A percentile compares a stretch with the other conserved stretches of the same genome.
Evolutionary conservation across 64 coral and sea anemone genomes (phyloP).

Genomic region (Stichodactyla helianthus): DNA sequence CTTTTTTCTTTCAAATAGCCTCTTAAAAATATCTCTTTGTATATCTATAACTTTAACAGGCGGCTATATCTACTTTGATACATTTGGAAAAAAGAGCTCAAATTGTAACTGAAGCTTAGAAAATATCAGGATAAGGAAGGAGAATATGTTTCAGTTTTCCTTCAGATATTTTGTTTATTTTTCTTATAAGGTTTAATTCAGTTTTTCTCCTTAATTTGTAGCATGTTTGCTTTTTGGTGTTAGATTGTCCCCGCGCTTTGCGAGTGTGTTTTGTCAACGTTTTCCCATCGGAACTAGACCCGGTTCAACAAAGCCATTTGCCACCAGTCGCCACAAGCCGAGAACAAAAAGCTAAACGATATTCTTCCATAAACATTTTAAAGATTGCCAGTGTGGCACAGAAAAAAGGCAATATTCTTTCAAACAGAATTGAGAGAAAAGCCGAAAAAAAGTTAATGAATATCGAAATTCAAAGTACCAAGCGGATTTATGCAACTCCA

Average conservation of each 20-base stretch:
- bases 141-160: background rate
- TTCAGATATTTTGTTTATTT: background rate
- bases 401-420: background rate
- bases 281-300: background rate
- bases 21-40: background rate
- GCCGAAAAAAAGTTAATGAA: background rate
- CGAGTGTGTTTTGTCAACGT: background rate
- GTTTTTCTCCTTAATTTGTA: background rate
- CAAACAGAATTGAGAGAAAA: background rate
- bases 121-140: background rate
- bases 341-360: background rate
- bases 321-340: conserved; percentile 8
- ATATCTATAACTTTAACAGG: background rate
- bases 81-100: background rate
- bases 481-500: too few species aligned
- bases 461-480: too few species aligned
- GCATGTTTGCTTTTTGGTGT: background rate
- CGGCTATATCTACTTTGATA: background rate
- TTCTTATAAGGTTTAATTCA: conserved; percentile 11
- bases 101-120: background rate
- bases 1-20: background rate
- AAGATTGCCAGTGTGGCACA: background rate
- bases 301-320: background rate
- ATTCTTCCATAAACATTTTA: background rate
- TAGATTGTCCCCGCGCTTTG: background rate